These are phyloP conservation scores for Iguana delicatissima DNA, from an alignment of 2,797 vertebrate species.

Conservation along the genomic window DNA sequence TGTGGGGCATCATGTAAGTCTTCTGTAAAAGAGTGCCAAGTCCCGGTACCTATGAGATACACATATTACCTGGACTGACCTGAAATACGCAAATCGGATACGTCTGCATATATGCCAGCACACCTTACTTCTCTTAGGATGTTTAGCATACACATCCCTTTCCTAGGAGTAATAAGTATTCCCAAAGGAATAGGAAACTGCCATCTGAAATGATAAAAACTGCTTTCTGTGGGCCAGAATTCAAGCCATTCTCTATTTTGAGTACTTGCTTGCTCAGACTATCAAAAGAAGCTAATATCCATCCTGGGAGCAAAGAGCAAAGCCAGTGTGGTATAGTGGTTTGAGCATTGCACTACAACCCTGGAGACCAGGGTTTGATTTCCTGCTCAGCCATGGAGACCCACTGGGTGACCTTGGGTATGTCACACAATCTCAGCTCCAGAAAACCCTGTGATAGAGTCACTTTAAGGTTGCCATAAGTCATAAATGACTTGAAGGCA, in stretches of 20 bases:
- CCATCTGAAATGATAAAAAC: background rate
- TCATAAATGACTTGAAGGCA: too few relatives aligned
- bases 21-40: background rate
- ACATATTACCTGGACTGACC: background rate
- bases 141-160: background rate
- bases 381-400: too few relatives aligned
- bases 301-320: background rate
- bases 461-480: too few relatives aligned
- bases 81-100: background rate
- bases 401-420: too few relatives aligned
- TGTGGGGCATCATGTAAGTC: background rate
- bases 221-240: background rate
- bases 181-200: background rate
- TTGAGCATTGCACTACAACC: too few relatives aligned
- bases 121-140: background rate
- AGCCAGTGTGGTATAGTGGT: too few relatives aligned
- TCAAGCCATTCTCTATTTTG: background rate
- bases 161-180: background rate
- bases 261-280: background rate
- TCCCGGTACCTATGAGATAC: background rate
- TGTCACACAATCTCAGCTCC: too few relatives aligned
- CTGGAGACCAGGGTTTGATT: too few relatives aligned
- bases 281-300: background rate
- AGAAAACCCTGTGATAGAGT: too few relatives aligned
- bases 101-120: background rate